A percentile compares a stretch with the other conserved stretches of the same genome.
Conservation (phyloP, 2,113 vertebrate genomes). For the Mustelus asterias region DNA sequence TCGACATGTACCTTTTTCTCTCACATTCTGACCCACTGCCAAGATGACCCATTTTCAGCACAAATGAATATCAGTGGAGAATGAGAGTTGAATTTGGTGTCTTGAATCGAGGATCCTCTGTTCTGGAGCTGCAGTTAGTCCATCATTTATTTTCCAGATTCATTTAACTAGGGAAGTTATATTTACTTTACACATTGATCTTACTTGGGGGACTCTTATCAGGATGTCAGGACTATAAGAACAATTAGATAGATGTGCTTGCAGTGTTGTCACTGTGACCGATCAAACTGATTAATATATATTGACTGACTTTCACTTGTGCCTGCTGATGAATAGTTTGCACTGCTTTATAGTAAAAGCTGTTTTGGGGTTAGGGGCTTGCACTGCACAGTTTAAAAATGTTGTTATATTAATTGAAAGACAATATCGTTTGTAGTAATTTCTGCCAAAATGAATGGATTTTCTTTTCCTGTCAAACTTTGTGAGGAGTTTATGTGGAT, state of each 20-base stretch:
- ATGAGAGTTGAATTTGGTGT: not conserved
- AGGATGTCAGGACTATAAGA: not conserved
- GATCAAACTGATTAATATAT: not conserved
- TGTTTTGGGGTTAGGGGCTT: not conserved
- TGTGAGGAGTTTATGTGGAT: not conserved
- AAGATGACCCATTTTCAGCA: not conserved
- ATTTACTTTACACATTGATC: not conserved
- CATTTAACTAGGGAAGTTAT: not conserved
- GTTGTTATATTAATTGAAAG: not conserved
- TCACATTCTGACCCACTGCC: no score
- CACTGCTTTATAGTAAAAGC: not conserved
- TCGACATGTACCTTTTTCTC: not conserved
- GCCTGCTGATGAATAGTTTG: conserved; percentile 8
- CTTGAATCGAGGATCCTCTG: not conserved
- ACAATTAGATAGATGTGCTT: not conserved
- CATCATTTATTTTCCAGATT: not conserved
- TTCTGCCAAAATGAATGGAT: not conserved
- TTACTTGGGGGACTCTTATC: not conserved
- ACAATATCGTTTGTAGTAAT: not conserved
- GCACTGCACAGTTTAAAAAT: not conserved
- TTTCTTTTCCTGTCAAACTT: conserved; percentile 1
- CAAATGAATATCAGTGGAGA: not conserved
- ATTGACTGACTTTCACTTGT: not conserved
- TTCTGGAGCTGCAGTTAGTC: not conserved
- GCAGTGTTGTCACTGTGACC: not conserved